Evolutionary conservation across 2,888 invertebrate genomes (phyloP), one percentile per base, ranked within the genome.

Genomic region (Coleophora flavipennella): DNA sequence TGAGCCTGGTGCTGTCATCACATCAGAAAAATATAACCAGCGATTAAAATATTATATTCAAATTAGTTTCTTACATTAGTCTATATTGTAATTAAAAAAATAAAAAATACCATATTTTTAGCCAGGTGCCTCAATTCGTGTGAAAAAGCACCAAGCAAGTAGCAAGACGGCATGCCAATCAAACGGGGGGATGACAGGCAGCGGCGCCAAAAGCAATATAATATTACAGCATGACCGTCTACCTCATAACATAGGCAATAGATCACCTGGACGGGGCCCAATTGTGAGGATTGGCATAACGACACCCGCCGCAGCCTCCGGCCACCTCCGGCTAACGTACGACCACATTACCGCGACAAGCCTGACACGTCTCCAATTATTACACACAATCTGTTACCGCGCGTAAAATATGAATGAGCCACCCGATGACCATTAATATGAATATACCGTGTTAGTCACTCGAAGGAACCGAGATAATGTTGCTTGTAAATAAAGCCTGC

Each of bases 311-410:
- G 57, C n/a, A n/a, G n/a, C n/a, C n/a, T n/a, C n/a, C n/a, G n/a
- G n/a, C n/a, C 65, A 68, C 75, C 63, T 59, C 64, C 62, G 57
- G 57, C 73, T 80, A 71, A 80, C 77, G 61, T 79, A 81, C 69
- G 74, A 62, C 68, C 77, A 66, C 70, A 83, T 83, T 80, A 79
- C 69, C 62, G 63, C 69, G 73, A 77, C 80, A 74, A 63, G 68
- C 69, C 68, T 79, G 81, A 80, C 79, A 73, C 75, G 72, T 77
- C 75, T 78, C 78, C 80, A 80, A 81, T 81, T 81, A 81, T 73
- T 74, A 74, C 76, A 67, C 58, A 78, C 77, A 75, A 78, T 79
- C 70, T 77, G 67, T 75, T 73, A 64, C 64, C 66, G 59, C 60
- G 63, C 57, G 76, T 77, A 77, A 78, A 78, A 78, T 79, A 81